phyloP scores from a whole-genome alignment of 2,113 vertebrate species.

The Baryphthengus martii region DNA sequence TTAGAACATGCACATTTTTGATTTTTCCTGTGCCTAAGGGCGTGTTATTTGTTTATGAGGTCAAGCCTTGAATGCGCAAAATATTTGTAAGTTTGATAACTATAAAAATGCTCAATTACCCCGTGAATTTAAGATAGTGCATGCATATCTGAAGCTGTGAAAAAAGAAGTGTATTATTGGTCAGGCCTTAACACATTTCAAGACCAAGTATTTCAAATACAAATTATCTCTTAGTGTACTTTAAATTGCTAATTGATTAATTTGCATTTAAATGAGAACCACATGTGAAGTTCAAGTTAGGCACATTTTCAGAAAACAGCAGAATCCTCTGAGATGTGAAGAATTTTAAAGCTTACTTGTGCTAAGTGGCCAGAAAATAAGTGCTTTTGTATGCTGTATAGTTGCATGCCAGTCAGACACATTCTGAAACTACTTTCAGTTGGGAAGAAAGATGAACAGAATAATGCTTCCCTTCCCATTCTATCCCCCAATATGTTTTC shows the following conservation, averaged over 20 bases:
- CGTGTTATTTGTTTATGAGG: neutral
- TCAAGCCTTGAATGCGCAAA: neutral
- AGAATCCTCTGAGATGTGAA: neutral
- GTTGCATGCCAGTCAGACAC: neutral
- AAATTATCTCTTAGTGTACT: conserved; percentile 20
- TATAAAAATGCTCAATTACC: neutral
- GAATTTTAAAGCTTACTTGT: neutral
- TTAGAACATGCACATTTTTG: neutral
- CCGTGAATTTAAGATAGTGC: neutral
- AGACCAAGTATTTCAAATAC: neutral
- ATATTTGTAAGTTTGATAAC: neutral
- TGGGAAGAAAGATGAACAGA: neutral
- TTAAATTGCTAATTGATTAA: conserved; percentile 44
- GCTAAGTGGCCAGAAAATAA: neutral
- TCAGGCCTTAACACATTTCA: neutral
- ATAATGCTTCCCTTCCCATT: neutral
- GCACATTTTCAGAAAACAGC: conserved; percentile 17
- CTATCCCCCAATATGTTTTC: neutral
- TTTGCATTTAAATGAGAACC: conserved; percentile 52
- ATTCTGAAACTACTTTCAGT: neutral
- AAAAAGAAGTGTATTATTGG: neutral
- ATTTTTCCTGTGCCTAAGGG: neutral
- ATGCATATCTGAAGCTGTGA: neutral
- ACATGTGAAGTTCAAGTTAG: conserved; percentile 30
- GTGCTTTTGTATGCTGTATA: neutral